Conservation (phyloP, 2,888 invertebrate genomes). For the Dicyrtomina minuta region DNA sequence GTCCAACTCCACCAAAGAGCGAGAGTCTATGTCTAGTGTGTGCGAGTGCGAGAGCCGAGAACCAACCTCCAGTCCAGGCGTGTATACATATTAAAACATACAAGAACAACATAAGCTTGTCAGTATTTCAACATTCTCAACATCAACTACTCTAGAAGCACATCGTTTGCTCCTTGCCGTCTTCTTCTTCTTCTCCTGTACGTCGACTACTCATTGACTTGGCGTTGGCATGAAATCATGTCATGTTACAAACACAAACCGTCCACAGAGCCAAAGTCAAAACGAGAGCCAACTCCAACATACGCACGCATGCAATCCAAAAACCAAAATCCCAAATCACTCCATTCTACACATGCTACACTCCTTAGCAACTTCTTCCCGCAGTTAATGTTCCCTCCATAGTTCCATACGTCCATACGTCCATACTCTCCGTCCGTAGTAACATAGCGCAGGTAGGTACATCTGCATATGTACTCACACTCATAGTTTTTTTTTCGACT, state of each 20-base stretch:
- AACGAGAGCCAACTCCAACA: too few relatives aligned
- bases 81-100: neutral
- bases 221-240: slow-evolving; percentile 29
- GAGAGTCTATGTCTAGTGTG: neutral
- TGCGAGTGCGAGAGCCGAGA: too few relatives aligned
- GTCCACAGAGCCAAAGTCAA: slow-evolving; percentile 1
- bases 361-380: neutral
- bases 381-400: neutral
- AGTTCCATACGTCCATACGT: too few relatives aligned
- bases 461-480: neutral
- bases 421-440: too few relatives aligned
- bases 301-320: slow-evolving; percentile 16
- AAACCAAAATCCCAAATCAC: too few relatives aligned
- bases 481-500: neutral
- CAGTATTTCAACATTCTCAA: neutral
- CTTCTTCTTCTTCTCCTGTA: slow-evolving; percentile 1
- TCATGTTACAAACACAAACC: slow-evolving; percentile 16
- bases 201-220: slow-evolving; percentile 25
- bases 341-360: too few relatives aligned
- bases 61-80: neutral
- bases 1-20: too few relatives aligned
- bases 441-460: too few relatives aligned
- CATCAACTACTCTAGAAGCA: neutral
- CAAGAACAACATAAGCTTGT: slow-evolving; percentile 7
- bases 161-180: slow-evolving; percentile 10